Conservation (phyloP, 1,140 invertebrate genomes). For the Leptinotarsa undecemlineata region DNA sequence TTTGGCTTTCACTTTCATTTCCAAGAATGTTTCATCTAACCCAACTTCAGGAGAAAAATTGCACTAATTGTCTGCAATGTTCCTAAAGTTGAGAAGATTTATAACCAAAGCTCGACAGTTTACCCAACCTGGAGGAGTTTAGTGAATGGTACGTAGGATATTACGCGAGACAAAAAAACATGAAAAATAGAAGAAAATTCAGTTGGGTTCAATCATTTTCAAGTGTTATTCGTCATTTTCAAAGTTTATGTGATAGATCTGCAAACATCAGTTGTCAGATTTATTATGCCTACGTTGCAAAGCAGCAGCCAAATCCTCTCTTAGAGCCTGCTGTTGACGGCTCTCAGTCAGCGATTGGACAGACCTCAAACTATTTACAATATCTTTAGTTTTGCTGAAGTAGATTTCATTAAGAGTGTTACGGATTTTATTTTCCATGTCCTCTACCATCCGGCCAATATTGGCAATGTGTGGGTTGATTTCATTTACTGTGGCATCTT, state of each 20-base stretch:
- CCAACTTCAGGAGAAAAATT: background rate
- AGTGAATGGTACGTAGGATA: too few relatives aligned
- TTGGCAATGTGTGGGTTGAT: constrained; percentile 96
- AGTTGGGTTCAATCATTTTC: constrained; percentile 2
- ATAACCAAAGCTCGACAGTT: background rate
- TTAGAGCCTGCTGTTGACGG: constrained; percentile 78
- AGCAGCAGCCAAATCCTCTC: constrained; percentile 83
- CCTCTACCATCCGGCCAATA: constrained; percentile 94
- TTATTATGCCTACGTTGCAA: constrained; percentile 76
- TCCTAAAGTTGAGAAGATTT: background rate
- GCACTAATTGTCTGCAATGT: background rate
- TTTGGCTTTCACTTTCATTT: constrained; percentile 4
- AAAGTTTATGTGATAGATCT: constrained; percentile 39
- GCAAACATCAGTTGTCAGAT: constrained; percentile 59
- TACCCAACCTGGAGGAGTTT: background rate
- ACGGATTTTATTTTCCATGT: constrained; percentile 99
- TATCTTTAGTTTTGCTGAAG: constrained; percentile 98
- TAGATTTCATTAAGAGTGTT: constrained; percentile 99
- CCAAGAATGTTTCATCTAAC: constrained; percentile 8
- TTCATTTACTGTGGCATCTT: constrained; percentile 87
- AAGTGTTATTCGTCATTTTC: constrained; percentile 32
- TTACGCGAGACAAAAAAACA: background rate
- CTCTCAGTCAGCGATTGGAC: constrained; percentile 83
- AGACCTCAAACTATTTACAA: constrained; percentile 95
- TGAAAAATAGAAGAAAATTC: constrained; percentile 2